Conservation (phyloP, 2,113 vertebrate genomes). For the Tenebrosternarchus preto region DNA sequence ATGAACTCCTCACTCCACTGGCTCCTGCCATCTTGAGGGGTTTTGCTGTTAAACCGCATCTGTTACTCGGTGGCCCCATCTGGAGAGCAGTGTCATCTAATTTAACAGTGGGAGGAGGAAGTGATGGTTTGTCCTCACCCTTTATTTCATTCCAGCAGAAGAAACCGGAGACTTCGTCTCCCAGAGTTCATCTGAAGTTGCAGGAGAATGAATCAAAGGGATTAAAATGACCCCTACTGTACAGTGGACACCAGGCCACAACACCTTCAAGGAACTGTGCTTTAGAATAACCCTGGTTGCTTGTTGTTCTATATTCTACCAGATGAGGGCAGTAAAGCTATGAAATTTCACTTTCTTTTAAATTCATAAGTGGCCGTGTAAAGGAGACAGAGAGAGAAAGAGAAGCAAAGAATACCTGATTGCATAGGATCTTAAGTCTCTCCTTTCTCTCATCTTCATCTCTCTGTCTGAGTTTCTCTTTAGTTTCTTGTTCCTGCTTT, state of each 20-base stretch:
- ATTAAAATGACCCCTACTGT: background rate
- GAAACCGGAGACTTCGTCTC: background rate
- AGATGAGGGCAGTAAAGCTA: conserved; percentile 65
- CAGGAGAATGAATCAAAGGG: background rate
- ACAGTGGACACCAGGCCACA: background rate
- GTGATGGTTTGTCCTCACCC: no score
- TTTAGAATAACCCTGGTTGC: background rate
- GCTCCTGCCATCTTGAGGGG: background rate
- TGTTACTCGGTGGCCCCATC: background rate
- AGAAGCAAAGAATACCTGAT: conserved; percentile 75
- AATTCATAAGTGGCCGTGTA: background rate
- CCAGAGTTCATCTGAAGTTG: background rate
- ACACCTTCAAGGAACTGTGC: background rate
- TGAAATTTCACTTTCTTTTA: background rate
- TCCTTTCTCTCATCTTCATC: conserved; percentile 70
- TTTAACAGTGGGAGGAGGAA: background rate
- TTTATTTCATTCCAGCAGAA: no score
- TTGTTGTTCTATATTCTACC: conserved; percentile 45
- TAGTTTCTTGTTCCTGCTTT: conserved; percentile 69
- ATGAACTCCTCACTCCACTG: background rate
- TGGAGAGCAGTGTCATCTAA: background rate
- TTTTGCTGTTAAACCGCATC: background rate
- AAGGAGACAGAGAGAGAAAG: no score
- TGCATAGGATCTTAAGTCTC: conserved; percentile 78
- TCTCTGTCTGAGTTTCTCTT: conserved; percentile 66